These are phyloP conservation scores for Megaceryle alcyon DNA, from an alignment of 2,797 vertebrate genomes.

Conservation along the genomic window DNA sequence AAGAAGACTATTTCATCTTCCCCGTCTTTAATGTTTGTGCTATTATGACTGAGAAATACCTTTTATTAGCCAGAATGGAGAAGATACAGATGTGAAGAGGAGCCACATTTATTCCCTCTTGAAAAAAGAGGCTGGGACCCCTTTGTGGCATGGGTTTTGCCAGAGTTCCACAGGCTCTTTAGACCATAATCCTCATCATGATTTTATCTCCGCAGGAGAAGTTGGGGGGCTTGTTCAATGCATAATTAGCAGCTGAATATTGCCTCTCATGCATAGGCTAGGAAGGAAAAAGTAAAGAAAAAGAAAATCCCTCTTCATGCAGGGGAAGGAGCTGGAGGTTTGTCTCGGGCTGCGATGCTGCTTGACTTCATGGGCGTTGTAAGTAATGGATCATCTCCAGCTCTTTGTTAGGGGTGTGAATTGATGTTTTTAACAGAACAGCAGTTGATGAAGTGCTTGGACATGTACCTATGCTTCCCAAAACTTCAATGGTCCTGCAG, in stretches of 20 bases:
- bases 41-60: neutral
- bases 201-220: neutral
- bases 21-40: neutral
- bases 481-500: rapidly evolving
- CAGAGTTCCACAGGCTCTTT: neutral
- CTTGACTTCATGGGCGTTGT: rapidly evolving
- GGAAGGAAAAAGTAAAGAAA: neutral
- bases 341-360: neutral
- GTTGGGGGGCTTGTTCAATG: neutral
- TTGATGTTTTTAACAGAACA: neutral
- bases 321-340: neutral
- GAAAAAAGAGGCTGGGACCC: neutral
- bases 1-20: neutral
- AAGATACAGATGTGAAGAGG: neutral
- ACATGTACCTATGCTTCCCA: rapidly evolving
- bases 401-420: neutral
- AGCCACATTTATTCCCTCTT: neutral
- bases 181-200: neutral
- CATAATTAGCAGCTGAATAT: neutral
- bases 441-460: neutral
- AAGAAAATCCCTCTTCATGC: rapidly evolving
- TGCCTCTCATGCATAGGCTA: rapidly evolving
- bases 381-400: neutral
- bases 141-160: neutral
- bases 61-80: neutral